Evolutionary conservation across 2,888 invertebrate species (phyloP).

Genomic region (Caprella mutica): DNA sequence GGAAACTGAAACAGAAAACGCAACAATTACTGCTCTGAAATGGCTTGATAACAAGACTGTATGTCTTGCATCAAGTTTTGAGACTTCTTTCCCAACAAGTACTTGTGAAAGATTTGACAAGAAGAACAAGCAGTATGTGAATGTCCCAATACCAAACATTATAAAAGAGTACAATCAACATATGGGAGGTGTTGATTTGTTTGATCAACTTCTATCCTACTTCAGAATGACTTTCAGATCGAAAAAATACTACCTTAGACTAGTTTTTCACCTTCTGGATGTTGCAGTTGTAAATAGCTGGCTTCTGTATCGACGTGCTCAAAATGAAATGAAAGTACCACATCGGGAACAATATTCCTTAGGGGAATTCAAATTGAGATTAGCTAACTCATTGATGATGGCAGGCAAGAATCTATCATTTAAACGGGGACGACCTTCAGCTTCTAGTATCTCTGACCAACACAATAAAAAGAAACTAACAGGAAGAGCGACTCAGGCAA

Average conservation of each 20-base stretch:
- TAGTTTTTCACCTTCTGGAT: conserved; percentile 12
- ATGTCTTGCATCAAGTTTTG: conserved; percentile 7
- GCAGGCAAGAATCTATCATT: no score
- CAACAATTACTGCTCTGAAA: conserved; percentile 11
- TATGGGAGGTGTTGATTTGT: conserved; percentile 30
- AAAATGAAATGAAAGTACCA: no score
- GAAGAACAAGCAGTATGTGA: conserved; percentile 20
- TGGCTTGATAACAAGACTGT: neutral
- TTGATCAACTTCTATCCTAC: conserved; percentile 17
- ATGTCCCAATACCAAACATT: conserved; percentile 20
- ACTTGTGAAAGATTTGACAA: conserved; percentile 18
- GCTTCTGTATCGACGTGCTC: conserved; percentile 6
- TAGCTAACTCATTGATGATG: no score
- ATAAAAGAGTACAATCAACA: conserved; percentile 22
- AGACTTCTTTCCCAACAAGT: conserved; percentile 6
- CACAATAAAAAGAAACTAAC: no score
- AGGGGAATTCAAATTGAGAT: no score
- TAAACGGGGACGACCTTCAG: no score
- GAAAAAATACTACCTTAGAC: conserved; percentile 6
- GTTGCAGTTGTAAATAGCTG: conserved; percentile 13
- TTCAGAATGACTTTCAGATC: conserved; percentile 10
- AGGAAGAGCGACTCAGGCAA: no score
- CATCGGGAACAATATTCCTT: no score
- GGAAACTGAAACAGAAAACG: neutral
- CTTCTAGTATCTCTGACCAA: no score